Conservation (phyloP, 2,113 vertebrate species). For the Syngnathus scovelli region DNA sequence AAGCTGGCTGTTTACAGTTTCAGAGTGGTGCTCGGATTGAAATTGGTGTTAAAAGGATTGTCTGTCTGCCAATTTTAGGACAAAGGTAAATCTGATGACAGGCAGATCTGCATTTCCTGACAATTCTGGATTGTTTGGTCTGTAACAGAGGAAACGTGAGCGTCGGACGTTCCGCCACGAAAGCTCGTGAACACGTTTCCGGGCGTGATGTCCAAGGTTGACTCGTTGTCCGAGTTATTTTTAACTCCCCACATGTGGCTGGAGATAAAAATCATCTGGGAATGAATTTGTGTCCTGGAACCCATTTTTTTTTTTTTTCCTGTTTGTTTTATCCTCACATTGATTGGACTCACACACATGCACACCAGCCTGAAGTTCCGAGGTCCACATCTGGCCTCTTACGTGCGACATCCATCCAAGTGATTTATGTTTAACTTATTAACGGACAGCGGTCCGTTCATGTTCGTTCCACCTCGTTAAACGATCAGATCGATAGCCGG, state of each 20-base stretch:
- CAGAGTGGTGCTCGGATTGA: background rate
- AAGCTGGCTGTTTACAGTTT: constrained; percentile 4
- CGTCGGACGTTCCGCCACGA: too few species aligned
- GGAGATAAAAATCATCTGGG: constrained; percentile 61
- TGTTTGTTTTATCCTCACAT: constrained; percentile 61
- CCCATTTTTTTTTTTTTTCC: constrained; percentile 48
- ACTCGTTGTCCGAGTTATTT: constrained; percentile 49
- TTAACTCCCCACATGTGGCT: constrained; percentile 63
- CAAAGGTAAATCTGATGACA: constrained; percentile 20
- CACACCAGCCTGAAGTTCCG: constrained; percentile 29
- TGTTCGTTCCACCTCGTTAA: constrained; percentile 35
- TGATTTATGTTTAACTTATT: constrained; percentile 51
- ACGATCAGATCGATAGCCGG: constrained; percentile 50
- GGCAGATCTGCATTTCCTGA: constrained; percentile 33
- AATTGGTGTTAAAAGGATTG: background rate
- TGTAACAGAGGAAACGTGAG: constrained; percentile 50
- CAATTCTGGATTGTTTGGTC: constrained; percentile 39
- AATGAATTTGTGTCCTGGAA: constrained; percentile 51
- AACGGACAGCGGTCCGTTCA: constrained; percentile 29
- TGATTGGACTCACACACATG: constrained; percentile 42
- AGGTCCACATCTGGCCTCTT: constrained; percentile 28
- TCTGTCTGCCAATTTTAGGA: background rate
- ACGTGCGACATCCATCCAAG: constrained; percentile 9
- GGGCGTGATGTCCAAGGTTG: constrained; percentile 42
- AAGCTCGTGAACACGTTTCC: constrained; percentile 53